Evolutionary conservation across 2,113 vertebrate species (phyloP).

Genomic region (Pterophyllum scalare): DNA sequence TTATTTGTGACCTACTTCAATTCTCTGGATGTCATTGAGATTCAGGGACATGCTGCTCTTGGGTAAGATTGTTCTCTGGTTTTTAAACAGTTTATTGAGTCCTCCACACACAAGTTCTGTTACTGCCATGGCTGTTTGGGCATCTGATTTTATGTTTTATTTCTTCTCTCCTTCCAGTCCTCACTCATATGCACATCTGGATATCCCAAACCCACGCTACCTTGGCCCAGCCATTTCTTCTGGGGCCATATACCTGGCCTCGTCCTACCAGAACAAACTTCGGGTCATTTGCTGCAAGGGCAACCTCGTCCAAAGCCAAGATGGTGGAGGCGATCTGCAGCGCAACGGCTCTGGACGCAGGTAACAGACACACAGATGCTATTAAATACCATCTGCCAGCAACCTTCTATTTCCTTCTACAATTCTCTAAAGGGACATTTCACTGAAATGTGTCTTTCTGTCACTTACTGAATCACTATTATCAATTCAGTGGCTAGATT

Average conservation of each 20-base stretch:
- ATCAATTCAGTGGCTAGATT: not conserved
- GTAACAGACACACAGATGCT: conserved; percentile 36
- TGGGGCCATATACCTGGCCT: conserved; percentile 95
- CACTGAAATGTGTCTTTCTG: not conserved
- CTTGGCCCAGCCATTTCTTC: conserved; percentile 97
- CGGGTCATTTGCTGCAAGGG: conserved; percentile 98
- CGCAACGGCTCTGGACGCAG: conserved; percentile 79
- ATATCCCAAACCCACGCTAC: conserved; percentile 96
- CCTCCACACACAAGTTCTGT: not conserved
- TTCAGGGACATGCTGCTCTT: conserved; percentile 92
- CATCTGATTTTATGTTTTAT: not conserved
- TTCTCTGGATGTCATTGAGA: conserved; percentile 97
- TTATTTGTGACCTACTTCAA: conserved; percentile 99
- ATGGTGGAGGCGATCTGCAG: conserved; percentile 87
- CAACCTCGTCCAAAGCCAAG: conserved; percentile 94
- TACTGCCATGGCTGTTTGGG: not conserved
- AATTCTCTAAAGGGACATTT: no score
- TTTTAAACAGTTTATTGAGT: not conserved
- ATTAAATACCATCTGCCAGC: not conserved
- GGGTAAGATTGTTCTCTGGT: conserved; percentile 82
- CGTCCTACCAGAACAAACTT: conserved; percentile 97
- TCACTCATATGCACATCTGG: conserved; percentile 93
- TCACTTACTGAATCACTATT: not conserved
- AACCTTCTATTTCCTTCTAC: not conserved
- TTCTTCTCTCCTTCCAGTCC: conserved; percentile 77